Conservation (phyloP, 2,888 invertebrate species). For the Anthophora plumipes region DNA sequence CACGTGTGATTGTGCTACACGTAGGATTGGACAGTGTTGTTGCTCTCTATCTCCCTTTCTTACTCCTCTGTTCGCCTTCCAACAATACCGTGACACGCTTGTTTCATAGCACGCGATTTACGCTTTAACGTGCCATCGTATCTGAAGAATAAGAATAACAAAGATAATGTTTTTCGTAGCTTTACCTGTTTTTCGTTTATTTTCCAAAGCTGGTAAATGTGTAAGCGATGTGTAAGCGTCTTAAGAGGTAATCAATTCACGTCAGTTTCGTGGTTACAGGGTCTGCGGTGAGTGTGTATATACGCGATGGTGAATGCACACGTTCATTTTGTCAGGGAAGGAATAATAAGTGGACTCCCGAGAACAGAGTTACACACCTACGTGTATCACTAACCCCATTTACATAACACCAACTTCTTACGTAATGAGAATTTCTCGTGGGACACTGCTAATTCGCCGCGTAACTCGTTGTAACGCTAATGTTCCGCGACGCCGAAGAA, state of each 20-base stretch:
- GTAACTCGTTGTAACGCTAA: neutral
- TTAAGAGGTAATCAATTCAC: conserved; percentile 15
- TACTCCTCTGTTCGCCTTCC: neutral
- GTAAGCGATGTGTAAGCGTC: neutral
- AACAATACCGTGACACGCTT: neutral
- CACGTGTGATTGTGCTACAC: conserved; percentile 79
- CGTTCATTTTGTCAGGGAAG: conserved; percentile 9
- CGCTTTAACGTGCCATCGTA: conserved; percentile 62
- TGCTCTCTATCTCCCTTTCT: too few relatives aligned
- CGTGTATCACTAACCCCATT: conserved; percentile 9
- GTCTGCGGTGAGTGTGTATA: neutral
- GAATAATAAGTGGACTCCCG: conserved; percentile 5
- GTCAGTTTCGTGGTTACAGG: neutral
- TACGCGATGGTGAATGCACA: neutral
- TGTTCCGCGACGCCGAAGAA: neutral
- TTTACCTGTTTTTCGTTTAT: too few relatives aligned
- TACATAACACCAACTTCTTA: conserved; percentile 10
- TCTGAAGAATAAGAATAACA: conserved; percentile 29
- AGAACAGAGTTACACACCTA: conserved; percentile 10
- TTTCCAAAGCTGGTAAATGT: too few relatives aligned
- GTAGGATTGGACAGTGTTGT: conserved; percentile 39
- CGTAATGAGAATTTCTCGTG: conserved; percentile 18
- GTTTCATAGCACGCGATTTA: conserved; percentile 61
- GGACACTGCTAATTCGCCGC: neutral
- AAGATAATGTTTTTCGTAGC: too few relatives aligned